A percentile compares a stretch with the other conserved stretches of the same genome.
These are phyloP conservation scores for Papilio polytes DNA, from an alignment of 1,140 invertebrate species.

Conservation along the genomic window DNA sequence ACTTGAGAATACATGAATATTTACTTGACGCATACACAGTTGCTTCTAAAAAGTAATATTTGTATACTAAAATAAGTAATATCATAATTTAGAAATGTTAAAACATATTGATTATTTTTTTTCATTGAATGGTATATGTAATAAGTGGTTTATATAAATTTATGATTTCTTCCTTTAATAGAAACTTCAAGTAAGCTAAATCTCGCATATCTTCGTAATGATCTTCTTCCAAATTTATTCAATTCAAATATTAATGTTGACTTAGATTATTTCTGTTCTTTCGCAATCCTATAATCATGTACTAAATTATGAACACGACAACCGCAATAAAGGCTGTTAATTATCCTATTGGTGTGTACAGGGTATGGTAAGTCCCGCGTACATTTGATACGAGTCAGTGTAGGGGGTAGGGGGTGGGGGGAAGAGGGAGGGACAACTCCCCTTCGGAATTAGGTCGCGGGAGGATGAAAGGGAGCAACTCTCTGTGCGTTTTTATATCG, in stretches of 20 bases:
- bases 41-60: too few relatives aligned
- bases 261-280: neutral
- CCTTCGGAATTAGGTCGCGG: constrained; percentile 36
- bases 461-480: constrained; percentile 34
- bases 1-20: constrained; percentile 18
- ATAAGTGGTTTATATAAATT: too few relatives aligned
- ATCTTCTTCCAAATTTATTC: too few relatives aligned
- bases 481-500: constrained; percentile 36
- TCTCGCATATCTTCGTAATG: too few relatives aligned
- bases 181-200: too few relatives aligned
- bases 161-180: too few relatives aligned
- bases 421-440: neutral
- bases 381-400: constrained; percentile 19
- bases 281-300: neutral
- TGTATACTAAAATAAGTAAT: too few relatives aligned
- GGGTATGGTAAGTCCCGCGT: constrained; percentile 25
- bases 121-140: too few relatives aligned
- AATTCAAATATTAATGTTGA: too few relatives aligned
- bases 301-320: constrained; percentile 15
- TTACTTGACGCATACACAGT: neutral
- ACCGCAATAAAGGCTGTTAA: constrained; percentile 35
- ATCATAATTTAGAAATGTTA: too few relatives aligned
- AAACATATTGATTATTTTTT: too few relatives aligned
- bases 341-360: constrained; percentile 33
- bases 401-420: neutral